Conservation (phyloP, 2,888 invertebrate species). For the Rambutsinella grinnellia region DNA sequence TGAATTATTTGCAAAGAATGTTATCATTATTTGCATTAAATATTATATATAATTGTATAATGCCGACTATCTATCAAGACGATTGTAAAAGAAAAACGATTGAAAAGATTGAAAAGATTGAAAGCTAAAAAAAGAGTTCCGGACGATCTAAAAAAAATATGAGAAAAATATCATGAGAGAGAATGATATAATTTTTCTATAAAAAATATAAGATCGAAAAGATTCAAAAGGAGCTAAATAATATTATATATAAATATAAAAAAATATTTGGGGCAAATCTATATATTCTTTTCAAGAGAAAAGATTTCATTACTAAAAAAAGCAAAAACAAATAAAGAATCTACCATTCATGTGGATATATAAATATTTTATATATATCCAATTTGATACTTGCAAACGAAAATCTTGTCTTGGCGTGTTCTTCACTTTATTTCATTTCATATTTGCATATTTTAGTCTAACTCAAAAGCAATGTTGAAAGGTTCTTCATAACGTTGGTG, state of each 20-base stretch:
- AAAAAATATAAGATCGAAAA: background rate
- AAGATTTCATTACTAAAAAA: constrained; percentile 3
- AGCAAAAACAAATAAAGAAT: constrained; percentile 8
- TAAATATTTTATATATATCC: constrained; percentile 32
- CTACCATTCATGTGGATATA: constrained; percentile 20
- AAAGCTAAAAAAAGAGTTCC: constrained; percentile 5
- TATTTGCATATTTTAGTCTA: background rate
- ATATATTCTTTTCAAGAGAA: constrained; percentile 20
- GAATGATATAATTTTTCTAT: background rate
- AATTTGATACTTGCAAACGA: constrained; percentile 33
- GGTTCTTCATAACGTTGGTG: too few relatives aligned
- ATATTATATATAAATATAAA: background rate
- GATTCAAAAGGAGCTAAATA: background rate
- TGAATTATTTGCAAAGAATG: too few relatives aligned
- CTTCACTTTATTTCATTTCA: background rate
- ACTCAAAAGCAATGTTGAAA: too few relatives aligned
- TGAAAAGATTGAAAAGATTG: constrained; percentile 21
- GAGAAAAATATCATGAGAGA: background rate
- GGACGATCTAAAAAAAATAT: background rate
- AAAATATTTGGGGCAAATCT: constrained; percentile 6
- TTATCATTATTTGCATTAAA: too few relatives aligned
- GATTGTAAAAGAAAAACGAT: background rate
- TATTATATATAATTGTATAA: too few relatives aligned
- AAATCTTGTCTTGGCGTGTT: background rate
- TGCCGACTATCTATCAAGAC: too few relatives aligned